Evolutionary conservation across 2,113 vertebrate genomes (phyloP), one percentile per base, ranked within the genome.

Genomic region (Erythrocebus patas): DNA sequence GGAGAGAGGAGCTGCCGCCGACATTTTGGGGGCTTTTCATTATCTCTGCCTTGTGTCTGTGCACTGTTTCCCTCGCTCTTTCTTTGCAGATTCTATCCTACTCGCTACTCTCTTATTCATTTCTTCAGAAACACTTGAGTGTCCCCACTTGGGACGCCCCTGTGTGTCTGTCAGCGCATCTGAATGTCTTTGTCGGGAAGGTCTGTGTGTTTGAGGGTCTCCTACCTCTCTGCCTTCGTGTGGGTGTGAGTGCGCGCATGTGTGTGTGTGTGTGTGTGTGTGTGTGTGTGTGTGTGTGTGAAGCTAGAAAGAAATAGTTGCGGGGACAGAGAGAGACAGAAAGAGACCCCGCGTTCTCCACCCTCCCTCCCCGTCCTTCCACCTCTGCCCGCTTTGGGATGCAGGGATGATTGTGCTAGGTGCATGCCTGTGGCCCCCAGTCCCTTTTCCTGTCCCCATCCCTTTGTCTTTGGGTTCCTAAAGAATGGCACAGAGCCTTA

Each of bases 341-440:
- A 0, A 10, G 32, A 5, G 10, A 4, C 45, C 25, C 25, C 1
- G 0, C 0, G 0, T 17, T 20, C 22, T 16, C 20, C 6, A 14
- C 35, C 8, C 10, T 25, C 22, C 35, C 45, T 14, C 22, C 27
- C 38, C 9, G 16, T 18, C 17, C 25, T 27, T 18, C 72, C 38
- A 40, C 20, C 48, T 30, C 81, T 17, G 32, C 52, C 43, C 7
- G 23, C 43, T 72, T 59, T 27, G 1, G 45, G 35, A 13, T 17
- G 11, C 45, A 40, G 55, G 23, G n/a, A 50, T 35, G 1, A 16
- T 50, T 27, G 30, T 38, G 8, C 43, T 32, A 57, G 32, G 57
- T 18, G 17, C 35, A 27, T 72, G 57, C 45, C 38, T n/a, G 14
- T 59, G 17, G 23, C 22, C 68, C 30, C 22, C 22, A 12, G 7